Evolutionary conservation across 2,113 vertebrate genomes (phyloP), one percentile per base, ranked within the genome.

Genomic region (Percopsis transmontana): DNA sequence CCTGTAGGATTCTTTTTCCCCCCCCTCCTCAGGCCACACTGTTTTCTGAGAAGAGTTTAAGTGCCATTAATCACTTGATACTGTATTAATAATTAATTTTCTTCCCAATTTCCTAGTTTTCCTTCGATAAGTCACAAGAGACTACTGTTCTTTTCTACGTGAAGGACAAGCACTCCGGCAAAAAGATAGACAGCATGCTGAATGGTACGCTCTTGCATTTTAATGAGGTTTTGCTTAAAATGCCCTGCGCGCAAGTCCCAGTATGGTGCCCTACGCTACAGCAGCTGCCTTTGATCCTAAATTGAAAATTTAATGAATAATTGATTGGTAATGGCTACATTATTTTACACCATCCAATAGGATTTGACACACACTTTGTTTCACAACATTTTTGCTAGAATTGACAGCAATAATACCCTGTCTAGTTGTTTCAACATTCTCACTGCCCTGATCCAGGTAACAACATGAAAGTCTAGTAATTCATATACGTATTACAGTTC

Each of bases 181-280:
- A 92, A 85, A 94, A 94, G 77, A 94, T 98, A 62, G 96, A 98
- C 93, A 98, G 96, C 90, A 94, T 89, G 23, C 85, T 98, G 20
- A 94, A 93, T 48, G 95, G 96, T 98, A 87, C 72, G 81, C 65
- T 91, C 91, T 90, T 72, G 92, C 90, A 79, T 79, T 56, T 66
- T 71, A 79, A 63, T 63, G 51, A 21, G 64, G 50, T 38, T 19
- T 68, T 73, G 63, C 70, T 81, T 85, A 51, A 39, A 72, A 70
- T 76, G 51, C 69, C 41, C 41, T 13, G 16, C 53, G 62, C 67
- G 76, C 33, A 8, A 3, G 21, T 64, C 62, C 66, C 70, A 23
- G n/a, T 54, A 50, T 59, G 66, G 45, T 23, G 48, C 55, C 21
- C 51, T 5, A 6, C 16, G 42, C 53, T 54, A n/a, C 48, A n/a